phyloP scores from a whole-genome alignment of 2,797 vertebrate genomes.

The Acanthurus tractus region DNA sequence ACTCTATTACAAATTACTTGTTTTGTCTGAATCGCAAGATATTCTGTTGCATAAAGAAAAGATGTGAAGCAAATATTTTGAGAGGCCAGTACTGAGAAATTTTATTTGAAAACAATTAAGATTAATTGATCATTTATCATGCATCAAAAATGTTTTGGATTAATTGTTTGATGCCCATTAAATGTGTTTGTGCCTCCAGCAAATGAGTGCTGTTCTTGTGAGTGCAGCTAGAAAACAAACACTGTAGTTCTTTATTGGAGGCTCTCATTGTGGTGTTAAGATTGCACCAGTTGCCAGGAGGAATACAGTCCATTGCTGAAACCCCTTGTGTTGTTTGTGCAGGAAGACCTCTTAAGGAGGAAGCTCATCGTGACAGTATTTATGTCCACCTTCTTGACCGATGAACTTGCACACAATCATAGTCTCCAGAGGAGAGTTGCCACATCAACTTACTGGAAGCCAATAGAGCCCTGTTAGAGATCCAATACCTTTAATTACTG shows the following conservation, averaged over 20 bases:
- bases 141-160: background rate
- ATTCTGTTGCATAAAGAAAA: background rate
- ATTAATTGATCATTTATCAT: background rate
- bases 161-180: background rate
- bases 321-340: background rate
- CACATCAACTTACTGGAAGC: slow-evolving; percentile 30
- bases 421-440: slow-evolving; percentile 20
- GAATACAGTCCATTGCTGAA: background rate
- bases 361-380: slow-evolving; percentile 12
- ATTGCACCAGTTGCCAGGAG: background rate
- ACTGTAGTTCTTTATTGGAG: background rate
- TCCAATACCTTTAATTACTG: slow-evolving; percentile 11
- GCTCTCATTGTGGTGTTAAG: background rate
- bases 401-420: background rate
- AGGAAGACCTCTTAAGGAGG: background rate
- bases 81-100: background rate
- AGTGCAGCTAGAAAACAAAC: background rate
- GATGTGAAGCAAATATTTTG: background rate
- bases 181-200: background rate
- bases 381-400: slow-evolving; percentile 1
- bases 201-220: background rate
- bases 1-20: background rate
- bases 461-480: slow-evolving; percentile 5
- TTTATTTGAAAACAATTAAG: background rate
- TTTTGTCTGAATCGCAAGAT: background rate